phyloP scores from a whole-genome alignment of 1,140 invertebrate species.

The Drosophila pseudoobscura region DNA sequence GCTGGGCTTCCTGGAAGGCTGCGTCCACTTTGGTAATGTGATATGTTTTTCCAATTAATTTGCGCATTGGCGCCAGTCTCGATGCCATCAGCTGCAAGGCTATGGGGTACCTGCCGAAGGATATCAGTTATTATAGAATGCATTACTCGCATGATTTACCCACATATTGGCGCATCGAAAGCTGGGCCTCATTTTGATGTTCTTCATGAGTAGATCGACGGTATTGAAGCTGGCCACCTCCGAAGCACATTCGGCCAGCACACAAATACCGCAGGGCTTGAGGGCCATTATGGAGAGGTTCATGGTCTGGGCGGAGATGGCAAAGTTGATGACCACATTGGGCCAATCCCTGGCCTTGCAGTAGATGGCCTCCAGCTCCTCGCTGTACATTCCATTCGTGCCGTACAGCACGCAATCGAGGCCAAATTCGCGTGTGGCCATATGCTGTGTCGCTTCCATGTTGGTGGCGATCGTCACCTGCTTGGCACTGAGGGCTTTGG shows the following conservation, averaged over 20 bases:
- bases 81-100: constrained; percentile 64
- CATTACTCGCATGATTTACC: not conserved
- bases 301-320: constrained; percentile 65
- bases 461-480: constrained; percentile 54
- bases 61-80: constrained; percentile 54
- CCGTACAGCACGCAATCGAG: constrained; percentile 52
- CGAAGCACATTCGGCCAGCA: constrained; percentile 65
- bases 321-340: constrained; percentile 65
- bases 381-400: constrained; percentile 32
- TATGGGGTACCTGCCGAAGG: constrained; percentile 57
- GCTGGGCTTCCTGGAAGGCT: constrained; percentile 59
- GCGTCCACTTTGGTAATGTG: constrained; percentile 34
- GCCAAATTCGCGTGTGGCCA: constrained; percentile 38
- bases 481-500: constrained; percentile 61
- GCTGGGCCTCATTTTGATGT: constrained; percentile 68
- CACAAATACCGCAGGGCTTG: constrained; percentile 60
- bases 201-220: constrained; percentile 73
- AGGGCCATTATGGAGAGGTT: constrained; percentile 73
- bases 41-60: constrained; percentile 52
- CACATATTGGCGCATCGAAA: constrained; percentile 74
- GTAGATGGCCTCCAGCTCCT: constrained; percentile 58
- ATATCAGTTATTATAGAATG: not conserved
- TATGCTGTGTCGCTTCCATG: constrained; percentile 30
- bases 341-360: constrained; percentile 61
- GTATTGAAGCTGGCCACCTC: constrained; percentile 74